Base-by-base conservation (phyloP, 2,888 invertebrate species). In the Sarcophaga variegata region DNA sequence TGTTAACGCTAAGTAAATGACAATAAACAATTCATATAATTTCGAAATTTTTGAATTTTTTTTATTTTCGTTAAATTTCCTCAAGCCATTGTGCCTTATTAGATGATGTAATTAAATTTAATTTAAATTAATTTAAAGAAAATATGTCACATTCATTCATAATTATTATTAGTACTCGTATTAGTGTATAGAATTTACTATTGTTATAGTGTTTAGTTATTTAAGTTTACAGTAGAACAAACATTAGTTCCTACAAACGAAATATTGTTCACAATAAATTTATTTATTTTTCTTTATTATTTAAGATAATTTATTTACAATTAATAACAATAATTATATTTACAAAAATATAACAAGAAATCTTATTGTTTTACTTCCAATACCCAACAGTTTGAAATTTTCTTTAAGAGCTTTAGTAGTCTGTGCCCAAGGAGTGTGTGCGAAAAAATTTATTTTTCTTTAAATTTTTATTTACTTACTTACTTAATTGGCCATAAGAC, bases 211-310 rank as follows among this genome's bases (percentile, higher is more conserved):
- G 3, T 22, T 60, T n/a, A 60, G n/a, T 60, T n/a, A 8, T 54
- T 62, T 62, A 62, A 62, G 62, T 62, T 20, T 20, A 20, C 62
- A 62, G n/a, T 62, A 17, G 22, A 62, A 62, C 62, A 62, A 20
- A 62, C 22, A 62, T 17, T 22, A 62, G 62, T 62, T 62, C 62
- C 62, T 62, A 62, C n/a, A 22, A 62, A 62, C n/a, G 4, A 22
- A 62, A 62, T 20, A 22, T 62, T n/a, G 14, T 59, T 59, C 37
- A 37, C 37, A 37, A 8, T 37, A 37, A 37, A 37, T 37, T 8
- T 37, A 37, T 37, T 37, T 37, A 37, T 37, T 37, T 54, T 49
- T 11, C 49, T 14, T 49, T 14, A 49, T 54, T 54, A 54, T 17
- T 54, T 54, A 54, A 17, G 17, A 54, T 54, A 54, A 54, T 54